Percentiles rank a stretch among this genome's conserved stretches.
Conservation (phyloP, 2,113 vertebrate genomes). For the Micromys minutus region DNA sequence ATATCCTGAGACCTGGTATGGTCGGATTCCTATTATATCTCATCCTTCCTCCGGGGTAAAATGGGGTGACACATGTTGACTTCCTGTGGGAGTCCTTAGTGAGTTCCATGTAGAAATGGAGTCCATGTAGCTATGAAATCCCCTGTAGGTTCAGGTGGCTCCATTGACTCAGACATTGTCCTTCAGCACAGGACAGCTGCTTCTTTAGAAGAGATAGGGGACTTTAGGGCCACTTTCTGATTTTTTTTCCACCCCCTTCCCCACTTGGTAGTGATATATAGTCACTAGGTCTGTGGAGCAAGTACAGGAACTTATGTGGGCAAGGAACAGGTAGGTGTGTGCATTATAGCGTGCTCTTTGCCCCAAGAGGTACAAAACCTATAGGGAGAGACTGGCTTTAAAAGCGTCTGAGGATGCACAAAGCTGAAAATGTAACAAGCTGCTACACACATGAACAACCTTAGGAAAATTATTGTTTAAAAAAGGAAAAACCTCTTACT, state of each 20-base stretch:
- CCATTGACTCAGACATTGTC: background rate
- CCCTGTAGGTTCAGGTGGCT: background rate
- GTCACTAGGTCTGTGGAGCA: background rate
- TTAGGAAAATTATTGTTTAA: slow-evolving; percentile 73
- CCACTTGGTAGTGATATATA: background rate
- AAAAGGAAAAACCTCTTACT: slow-evolving; percentile 63
- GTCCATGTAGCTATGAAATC: background rate
- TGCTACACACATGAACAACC: slow-evolving; percentile 28
- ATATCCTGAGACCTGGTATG: background rate
- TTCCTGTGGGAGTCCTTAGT: background rate
- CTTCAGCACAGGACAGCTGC: background rate
- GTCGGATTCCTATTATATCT: background rate
- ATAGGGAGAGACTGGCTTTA: background rate
- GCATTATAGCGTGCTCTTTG: background rate
- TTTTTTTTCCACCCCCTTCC: background rate
- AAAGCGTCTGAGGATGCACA: background rate
- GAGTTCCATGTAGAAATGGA: background rate
- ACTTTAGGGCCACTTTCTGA: background rate
- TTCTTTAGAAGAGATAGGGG: too few species aligned
- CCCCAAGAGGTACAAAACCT: background rate
- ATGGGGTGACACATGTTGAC: background rate
- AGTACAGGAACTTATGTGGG: background rate
- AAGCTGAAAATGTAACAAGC: background rate
- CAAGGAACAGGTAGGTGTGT: background rate
- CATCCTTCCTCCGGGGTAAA: background rate